Evolutionary conservation across 2,113 vertebrate species (phyloP), one percentile per base, ranked within the genome.

Genomic region (Osmerus mordax): DNA sequence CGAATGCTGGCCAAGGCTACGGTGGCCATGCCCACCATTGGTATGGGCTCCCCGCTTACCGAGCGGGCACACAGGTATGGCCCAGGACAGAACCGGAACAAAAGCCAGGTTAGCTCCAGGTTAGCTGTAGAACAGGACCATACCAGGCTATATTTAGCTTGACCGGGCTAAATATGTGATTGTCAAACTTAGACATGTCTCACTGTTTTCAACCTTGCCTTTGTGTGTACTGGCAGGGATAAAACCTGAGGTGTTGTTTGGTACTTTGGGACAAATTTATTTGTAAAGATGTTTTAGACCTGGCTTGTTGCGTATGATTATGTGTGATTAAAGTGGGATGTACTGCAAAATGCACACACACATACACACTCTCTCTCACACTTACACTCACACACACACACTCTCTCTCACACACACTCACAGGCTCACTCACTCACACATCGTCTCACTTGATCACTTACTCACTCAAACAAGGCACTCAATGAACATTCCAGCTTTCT

Each of bases 41-140:
- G 86, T 76, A 85, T 84, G 87, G 81, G 83, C 83, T 90, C 89
- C 87, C 89, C 72, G 86, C 90, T 89, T 77, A 84, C 86, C 79
- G 88, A 91, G 86, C 78, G 86, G 86, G 85, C 81, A 83, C 78
- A 68, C 90, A 93, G 92, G 91, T 91, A 91, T 25, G 86, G 70
- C 65, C 19, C 32, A 51, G 47, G 36, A n/a, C 18, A 32, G 66
- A 23, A 11, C 41, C 28, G 16, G 62, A 1, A 64, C 25, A 28
- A 16, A 7, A 29, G 29, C 29, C 6, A n/a, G 15, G n/a, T 15
- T 16, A 36, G 62, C 5, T 19, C 55, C n/a, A 5, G 16, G 55
- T n/a, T 7, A 41, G 4, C 15, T 15, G 15, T 18, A 23, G 18
- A 21, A 21, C 62, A 65, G 62, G 32, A 13, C 3, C 19, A 29